These are phyloP conservation scores for Fratercula arctica DNA, from an alignment of 2,797 vertebrate species.

Conservation along the genomic window DNA sequence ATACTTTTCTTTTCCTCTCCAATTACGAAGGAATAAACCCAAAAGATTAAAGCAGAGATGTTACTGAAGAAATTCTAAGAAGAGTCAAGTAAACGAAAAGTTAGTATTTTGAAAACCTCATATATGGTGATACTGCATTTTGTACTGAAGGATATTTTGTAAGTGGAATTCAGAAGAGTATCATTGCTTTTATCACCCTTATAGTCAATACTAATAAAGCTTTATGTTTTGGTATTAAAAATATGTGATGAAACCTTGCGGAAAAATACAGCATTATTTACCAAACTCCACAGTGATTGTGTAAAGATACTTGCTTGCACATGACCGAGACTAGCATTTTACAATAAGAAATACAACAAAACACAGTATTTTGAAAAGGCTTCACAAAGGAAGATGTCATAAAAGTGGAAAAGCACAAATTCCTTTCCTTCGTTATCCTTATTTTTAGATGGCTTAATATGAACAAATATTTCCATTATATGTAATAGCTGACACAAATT, in stretches of 20 bases:
- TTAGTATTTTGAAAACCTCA: neutral
- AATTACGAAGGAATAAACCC: neutral
- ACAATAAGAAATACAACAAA: neutral
- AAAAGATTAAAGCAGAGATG: neutral
- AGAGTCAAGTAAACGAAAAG: neutral
- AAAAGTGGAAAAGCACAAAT: neutral
- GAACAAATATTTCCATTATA: neutral
- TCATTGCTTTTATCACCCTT: neutral
- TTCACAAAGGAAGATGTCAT: neutral
- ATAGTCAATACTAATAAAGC: neutral
- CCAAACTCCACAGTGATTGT: neutral
- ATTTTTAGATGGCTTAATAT: neutral
- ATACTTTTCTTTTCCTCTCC: neutral
- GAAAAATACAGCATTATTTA: neutral
- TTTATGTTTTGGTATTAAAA: neutral
- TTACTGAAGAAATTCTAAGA: neutral
- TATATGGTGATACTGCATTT: neutral
- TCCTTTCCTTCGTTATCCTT: neutral
- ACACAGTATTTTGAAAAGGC: neutral
- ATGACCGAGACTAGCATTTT: neutral
- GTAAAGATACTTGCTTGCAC: neutral
- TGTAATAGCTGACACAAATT: neutral
- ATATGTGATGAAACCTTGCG: neutral
- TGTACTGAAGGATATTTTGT: neutral
- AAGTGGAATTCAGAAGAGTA: neutral